Evolutionary conservation across 2,113 vertebrate species (phyloP), one percentile per base, ranked within the genome.

Genomic region (Formicarius rufipectus): DNA sequence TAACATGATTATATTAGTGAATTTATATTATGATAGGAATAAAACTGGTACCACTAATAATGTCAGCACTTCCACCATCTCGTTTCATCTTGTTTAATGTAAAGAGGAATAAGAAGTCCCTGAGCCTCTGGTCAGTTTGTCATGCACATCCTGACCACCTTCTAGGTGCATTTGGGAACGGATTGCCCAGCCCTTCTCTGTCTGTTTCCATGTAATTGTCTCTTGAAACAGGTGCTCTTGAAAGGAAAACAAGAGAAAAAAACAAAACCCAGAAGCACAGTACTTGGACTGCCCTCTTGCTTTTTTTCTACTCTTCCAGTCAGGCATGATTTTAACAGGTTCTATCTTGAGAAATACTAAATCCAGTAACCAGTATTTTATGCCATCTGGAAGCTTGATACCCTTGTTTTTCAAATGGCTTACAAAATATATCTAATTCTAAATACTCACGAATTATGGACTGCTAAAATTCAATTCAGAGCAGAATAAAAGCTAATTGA

Each of bases 341-440:
- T 96, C 91, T 95, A 87, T 96, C 91, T 95, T 96, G 86, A 95
- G 91, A 87, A 92, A 35, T 72, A 95, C 95, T 95, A 95, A 97
- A 97, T 91, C 93, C 94, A 97, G 87, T 94, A 95, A 84, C 60
- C 81, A 78, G 86, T 84, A 52, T 94, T 95, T 95, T 94, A 92
- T 95, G 47, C 95, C 93, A 96, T 95, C 94, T 97, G 95, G 94
- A 95, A 94, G 69, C 73, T 30, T 84, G 89, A 84, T 94, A 95
- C 60, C 77, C 80, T 92, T 96, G 86, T 95, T 96, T 95, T 97
- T 91, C 87, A 93, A 96, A 89, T 53, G 84, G 44, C 62, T 96
- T 84, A 52, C 39, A 89, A 95, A 95, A 94, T 87, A 75, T 39
- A 93, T 92, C 69, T 92, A 91, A 95, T 95, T 95, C 87, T 89